Evolutionary conservation across 2,113 vertebrate species (phyloP), one percentile per base, ranked within the genome.

Genomic region (Spea bombifrons): DNA sequence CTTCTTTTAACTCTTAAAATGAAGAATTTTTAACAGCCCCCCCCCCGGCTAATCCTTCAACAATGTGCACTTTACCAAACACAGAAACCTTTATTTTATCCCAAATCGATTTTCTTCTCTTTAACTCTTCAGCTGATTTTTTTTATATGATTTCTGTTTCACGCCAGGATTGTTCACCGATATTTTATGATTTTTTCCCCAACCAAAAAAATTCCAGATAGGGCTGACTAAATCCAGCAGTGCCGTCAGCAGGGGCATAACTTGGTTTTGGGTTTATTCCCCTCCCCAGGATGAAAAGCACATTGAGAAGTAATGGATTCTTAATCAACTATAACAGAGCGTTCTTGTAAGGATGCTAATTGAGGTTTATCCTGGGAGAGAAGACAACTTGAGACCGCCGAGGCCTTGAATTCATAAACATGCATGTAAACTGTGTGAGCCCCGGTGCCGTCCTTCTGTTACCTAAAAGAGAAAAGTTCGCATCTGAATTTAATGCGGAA

Each of bases 351-450:
- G 55, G 83, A 85, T 88, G 86, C 84, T 88, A 89, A 88, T 85
- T 87, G 86, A 84, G 85, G 86, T 89, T 86, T 83, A 82, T 84
- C 86, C 87, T 84, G 86, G 85, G 81, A 86, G 86, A 87, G 83
- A 80, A 85, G 83, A 86, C 88, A 88, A 88, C 12, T 86, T 83
- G 87, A 83, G 89, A 85, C 80, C 84, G 82, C 82, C 86, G 83
- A 86, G 89, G 87, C 85, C 86, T 88, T 66, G 86, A 88, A 88
- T 82, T 85, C 86, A 87, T 87, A 89, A 85, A 88, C 82, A 88
- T 87, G 83, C 87, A 86, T 88, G 85, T 88, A 87, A 90, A 87
- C 89, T 84, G 83, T 82, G 82, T 88, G 84, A 87, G 88, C 84
- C 86, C 84, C 80, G 49, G 76, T 85, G 75, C 84, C 82, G 84